Conservation (phyloP, 1,140 invertebrate species). For the Pygmarrhopalites habei region DNA sequence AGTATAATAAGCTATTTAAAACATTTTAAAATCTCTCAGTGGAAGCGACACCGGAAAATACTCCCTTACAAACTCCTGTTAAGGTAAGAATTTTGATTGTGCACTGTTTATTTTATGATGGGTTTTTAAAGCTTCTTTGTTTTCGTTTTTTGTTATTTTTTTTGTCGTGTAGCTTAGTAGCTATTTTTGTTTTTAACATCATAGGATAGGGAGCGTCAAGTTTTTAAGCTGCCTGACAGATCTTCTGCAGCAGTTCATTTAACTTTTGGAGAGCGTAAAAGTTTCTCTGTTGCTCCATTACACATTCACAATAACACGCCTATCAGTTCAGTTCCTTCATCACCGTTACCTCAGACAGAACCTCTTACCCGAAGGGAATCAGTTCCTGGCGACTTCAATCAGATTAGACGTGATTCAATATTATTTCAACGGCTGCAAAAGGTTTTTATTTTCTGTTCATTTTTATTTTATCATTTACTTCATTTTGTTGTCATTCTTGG, state of each 20-base stretch:
- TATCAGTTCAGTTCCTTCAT: slow-evolving; percentile 13
- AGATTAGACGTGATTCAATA: slow-evolving; percentile 38
- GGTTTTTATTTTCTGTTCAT: slow-evolving; percentile 40
- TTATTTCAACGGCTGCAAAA: slow-evolving; percentile 46
- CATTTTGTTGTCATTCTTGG: slow-evolving; percentile 1
- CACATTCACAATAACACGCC: slow-evolving; percentile 23
- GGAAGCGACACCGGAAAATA: slow-evolving; percentile 80
- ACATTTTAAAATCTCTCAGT: too few relatives aligned
- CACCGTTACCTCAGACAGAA: slow-evolving; percentile 16
- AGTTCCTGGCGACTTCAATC: neutral
- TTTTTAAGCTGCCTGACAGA: slow-evolving; percentile 26
- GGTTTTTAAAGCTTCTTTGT: neutral
- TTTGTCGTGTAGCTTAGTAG: too few relatives aligned
- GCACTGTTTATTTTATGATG: neutral
- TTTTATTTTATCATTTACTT: slow-evolving; percentile 5
- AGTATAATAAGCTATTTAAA: too few relatives aligned
- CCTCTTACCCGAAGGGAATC: neutral
- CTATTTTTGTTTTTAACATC: neutral
- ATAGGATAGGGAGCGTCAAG: slow-evolving; percentile 25
- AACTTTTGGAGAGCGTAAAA: slow-evolving; percentile 2
- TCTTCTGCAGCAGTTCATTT: slow-evolving; percentile 23
- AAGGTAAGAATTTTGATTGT: slow-evolving; percentile 50
- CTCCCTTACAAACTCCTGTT: slow-evolving; percentile 53
- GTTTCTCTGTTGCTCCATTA: slow-evolving; percentile 17
- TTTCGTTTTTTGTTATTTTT: slow-evolving; percentile 7